Conservation (phyloP, 2,113 vertebrate genomes). For the Aramus guarauna region DNA sequence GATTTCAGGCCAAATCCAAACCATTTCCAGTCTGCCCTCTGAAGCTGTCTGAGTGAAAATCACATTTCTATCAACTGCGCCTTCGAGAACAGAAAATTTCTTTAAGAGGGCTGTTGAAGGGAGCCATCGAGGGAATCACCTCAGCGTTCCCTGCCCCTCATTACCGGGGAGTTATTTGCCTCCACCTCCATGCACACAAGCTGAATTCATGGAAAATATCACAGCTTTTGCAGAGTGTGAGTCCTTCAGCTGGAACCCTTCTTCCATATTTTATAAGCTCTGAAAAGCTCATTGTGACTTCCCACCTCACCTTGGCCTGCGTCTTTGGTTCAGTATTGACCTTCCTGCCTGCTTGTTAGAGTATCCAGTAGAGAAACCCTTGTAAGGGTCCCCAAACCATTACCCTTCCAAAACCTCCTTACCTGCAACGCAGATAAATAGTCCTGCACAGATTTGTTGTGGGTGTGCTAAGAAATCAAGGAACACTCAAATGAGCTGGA, state of each 20-base stretch:
- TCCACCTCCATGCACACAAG: background rate
- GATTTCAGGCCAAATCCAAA: background rate
- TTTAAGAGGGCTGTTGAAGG: background rate
- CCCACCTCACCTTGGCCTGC: background rate
- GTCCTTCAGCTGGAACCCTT: background rate
- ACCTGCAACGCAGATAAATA: background rate
- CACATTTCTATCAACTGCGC: background rate
- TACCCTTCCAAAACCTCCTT: background rate
- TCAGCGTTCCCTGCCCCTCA: background rate
- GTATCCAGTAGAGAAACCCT: background rate
- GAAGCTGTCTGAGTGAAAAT: background rate
- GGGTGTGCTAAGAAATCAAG: background rate
- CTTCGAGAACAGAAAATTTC: background rate
- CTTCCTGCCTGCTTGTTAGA: background rate
- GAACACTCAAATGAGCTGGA: background rate
- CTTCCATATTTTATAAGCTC: background rate
- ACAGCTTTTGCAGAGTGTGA: background rate
- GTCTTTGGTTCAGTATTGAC: background rate
- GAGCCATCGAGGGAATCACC: background rate
- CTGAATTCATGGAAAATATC: background rate
- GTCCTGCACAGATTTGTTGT: background rate
- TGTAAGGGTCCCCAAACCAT: background rate
- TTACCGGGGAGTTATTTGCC: background rate
- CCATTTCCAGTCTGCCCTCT: background rate
- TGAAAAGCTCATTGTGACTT: background rate